Conservation (phyloP, 2,888 invertebrate species). For the Acleris holmiana region DNA sequence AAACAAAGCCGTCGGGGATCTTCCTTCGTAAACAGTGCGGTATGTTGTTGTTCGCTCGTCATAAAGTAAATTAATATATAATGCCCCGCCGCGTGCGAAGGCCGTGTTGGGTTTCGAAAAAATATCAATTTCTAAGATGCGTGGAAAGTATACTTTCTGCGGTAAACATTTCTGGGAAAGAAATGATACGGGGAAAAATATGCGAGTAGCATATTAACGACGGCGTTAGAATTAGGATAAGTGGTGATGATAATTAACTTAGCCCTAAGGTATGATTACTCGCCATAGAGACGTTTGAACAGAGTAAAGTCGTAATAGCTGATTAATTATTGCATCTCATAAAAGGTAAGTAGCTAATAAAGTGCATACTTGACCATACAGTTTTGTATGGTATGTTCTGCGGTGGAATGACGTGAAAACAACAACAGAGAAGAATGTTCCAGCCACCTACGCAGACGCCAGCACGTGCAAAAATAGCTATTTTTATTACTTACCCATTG, state of each 20-base stretch:
- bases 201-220: neutral
- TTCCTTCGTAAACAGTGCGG: slow-evolving; percentile 23
- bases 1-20: slow-evolving; percentile 9
- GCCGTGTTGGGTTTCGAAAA: slow-evolving; percentile 20
- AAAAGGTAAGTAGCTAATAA: no score
- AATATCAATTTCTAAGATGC: slow-evolving; percentile 8
- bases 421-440: slow-evolving; percentile 1
- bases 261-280: no score
- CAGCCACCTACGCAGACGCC: neutral
- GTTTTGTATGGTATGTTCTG: neutral
- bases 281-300: no score
- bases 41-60: slow-evolving; percentile 15
- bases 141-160: slow-evolving; percentile 15
- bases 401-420: slow-evolving; percentile 2
- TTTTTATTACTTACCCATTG: slow-evolving; percentile 12
- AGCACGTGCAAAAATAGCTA: slow-evolving; percentile 2
- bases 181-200: slow-evolving; percentile 1
- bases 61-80: slow-evolving; percentile 25
- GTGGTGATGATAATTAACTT: no score
- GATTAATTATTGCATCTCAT: no score
- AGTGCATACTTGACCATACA: neutral
- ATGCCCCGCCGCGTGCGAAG: slow-evolving; percentile 20
- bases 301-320: no score
- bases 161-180: slow-evolving; percentile 23
- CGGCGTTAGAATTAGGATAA: neutral